Evolutionary conservation across 2,888 invertebrate species (phyloP).

Genomic region (Alviniconcha strummeri): DNA sequence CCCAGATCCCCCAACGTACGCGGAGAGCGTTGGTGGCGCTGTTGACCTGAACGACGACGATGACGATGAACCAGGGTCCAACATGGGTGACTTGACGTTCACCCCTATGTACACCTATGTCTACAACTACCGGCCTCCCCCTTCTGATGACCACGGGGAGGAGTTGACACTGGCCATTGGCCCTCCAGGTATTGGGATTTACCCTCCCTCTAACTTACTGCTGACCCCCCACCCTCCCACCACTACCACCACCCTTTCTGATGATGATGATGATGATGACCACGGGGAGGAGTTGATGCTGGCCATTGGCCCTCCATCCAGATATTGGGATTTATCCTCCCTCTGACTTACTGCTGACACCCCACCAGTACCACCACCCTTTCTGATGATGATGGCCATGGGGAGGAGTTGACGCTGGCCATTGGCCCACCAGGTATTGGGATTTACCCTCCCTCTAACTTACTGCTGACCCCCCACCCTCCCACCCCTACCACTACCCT

Average conservation of each 20-base stretch:
- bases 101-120: constrained; percentile 75
- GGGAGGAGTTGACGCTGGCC: constrained; percentile 19
- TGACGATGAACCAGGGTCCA: constrained; percentile 70
- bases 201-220: no score
- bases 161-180: constrained; percentile 23
- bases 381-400: constrained; percentile 47
- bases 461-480: no score
- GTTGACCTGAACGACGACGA: constrained; percentile 72
- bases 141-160: constrained; percentile 41
- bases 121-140: constrained; percentile 74
- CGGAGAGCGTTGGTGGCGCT: constrained; percentile 74
- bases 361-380: constrained; percentile 73
- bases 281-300: constrained; percentile 23
- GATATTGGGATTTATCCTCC: neutral
- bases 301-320: constrained; percentile 24
- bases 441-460: no score
- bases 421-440: neutral
- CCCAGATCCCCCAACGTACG: constrained; percentile 74
- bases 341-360: no score
- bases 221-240: constrained; percentile 44
- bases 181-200: constrained; percentile 12
- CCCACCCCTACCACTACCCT: constrained; percentile 66
- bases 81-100: constrained; percentile 74
- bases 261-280: neutral
- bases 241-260: constrained; percentile 73